Conservation (phyloP, 2,797 vertebrate species). For the Thalassophryne amazonica region DNA sequence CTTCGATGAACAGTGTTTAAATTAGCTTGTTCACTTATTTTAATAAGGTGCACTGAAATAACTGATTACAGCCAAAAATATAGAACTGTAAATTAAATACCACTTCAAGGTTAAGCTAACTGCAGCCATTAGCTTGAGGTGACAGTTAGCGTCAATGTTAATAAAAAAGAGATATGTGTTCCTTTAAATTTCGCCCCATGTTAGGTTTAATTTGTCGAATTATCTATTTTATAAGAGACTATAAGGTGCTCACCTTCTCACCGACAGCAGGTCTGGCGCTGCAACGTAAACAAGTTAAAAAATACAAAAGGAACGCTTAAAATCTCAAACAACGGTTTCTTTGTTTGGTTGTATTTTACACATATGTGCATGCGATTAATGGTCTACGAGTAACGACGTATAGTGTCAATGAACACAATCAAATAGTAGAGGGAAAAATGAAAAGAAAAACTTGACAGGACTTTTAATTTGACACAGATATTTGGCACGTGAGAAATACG, state of each 20-base stretch:
- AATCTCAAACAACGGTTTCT: background rate
- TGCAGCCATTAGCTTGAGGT: slow-evolving; percentile 8
- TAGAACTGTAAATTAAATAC: background rate
- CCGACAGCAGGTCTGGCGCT: slow-evolving; percentile 25
- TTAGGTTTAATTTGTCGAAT: no score
- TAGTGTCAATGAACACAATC: background rate
- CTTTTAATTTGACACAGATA: slow-evolving; percentile 70
- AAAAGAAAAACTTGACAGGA: slow-evolving; percentile 7
- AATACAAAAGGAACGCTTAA: slow-evolving; percentile 24
- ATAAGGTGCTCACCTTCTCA: slow-evolving; percentile 34
- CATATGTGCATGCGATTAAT: no score
- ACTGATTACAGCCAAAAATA: background rate
- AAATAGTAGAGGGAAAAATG: background rate
- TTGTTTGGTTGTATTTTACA: background rate
- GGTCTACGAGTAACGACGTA: background rate
- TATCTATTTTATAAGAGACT: no score
- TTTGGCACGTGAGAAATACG: slow-evolving; percentile 27
- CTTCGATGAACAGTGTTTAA: background rate
- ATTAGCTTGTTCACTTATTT: background rate
- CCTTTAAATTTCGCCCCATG: background rate
- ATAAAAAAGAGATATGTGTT: background rate
- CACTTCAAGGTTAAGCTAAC: slow-evolving; percentile 9
- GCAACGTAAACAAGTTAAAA: slow-evolving; percentile 48
- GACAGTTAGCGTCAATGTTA: no score
- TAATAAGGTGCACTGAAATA: background rate